phyloP scores from a whole-genome alignment of 1,140 invertebrate species.

The Cotesia glomerata region DNA sequence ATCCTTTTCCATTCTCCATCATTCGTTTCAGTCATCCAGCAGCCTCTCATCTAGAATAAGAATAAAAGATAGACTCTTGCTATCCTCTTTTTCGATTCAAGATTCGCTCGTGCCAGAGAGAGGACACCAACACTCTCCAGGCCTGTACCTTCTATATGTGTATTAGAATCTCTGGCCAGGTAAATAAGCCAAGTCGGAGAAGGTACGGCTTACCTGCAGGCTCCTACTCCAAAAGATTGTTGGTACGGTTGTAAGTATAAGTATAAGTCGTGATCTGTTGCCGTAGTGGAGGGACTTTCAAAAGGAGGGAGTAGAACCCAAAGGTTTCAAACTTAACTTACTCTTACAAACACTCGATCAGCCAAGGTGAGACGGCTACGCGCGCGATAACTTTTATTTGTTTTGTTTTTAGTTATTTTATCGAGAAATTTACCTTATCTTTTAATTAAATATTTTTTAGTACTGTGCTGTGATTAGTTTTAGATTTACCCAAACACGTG shows the following conservation, averaged over 20 bases:
- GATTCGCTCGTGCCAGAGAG: no score
- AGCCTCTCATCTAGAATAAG: no score
- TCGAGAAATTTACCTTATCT: neutral
- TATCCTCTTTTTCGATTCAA: no score
- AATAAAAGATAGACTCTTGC: no score
- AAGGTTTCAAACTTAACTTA: conserved; percentile 50
- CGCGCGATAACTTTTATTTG: conserved; percentile 9
- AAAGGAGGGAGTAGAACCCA: conserved; percentile 39
- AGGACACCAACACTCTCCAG: neutral
- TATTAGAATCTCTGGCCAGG: neutral
- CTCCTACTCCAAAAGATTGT: neutral
- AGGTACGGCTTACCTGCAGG: conserved; percentile 2
- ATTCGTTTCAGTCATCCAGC: no score
- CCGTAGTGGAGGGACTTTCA: conserved; percentile 39
- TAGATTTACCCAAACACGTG: no score
- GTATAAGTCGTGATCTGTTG: conserved; percentile 30
- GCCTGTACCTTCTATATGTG: neutral
- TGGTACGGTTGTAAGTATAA: no score
- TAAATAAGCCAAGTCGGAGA: conserved; percentile 1
- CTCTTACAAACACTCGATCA: conserved; percentile 61
- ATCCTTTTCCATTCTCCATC: neutral
- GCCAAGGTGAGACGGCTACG: conserved; percentile 62
- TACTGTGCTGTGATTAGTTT: no score
- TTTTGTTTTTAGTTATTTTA: conserved; percentile 8
- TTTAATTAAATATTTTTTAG: neutral